Conservation (phyloP, 2,888 invertebrate species). For the Schizaphis graminum region DNA sequence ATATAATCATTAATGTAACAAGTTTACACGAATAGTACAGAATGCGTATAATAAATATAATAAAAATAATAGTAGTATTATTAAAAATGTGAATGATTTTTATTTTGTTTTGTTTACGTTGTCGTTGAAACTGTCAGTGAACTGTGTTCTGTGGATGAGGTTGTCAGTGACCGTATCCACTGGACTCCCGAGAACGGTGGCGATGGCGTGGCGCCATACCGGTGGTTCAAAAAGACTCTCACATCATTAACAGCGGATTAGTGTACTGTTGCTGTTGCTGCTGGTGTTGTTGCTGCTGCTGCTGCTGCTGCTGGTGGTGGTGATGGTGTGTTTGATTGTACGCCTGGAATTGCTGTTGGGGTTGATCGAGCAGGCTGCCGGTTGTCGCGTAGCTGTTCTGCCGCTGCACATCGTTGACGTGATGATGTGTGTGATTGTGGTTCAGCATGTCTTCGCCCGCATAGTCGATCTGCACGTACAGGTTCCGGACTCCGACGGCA, state of each 20-base stretch:
- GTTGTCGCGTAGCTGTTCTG: background rate
- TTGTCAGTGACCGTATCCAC: background rate
- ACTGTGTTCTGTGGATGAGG: background rate
- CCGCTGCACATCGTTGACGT: background rate
- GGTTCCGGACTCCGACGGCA: constrained; percentile 89
- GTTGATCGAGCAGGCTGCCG: background rate
- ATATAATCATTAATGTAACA: background rate
- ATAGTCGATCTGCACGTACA: constrained; percentile 94
- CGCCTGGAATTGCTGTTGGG: background rate
- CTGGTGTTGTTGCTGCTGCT: background rate
- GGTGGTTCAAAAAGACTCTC: background rate
- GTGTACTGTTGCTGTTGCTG: constrained; percentile 1
- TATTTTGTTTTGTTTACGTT: background rate
- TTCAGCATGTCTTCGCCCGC: constrained; percentile 73
- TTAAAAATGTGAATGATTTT: constrained; percentile 7
- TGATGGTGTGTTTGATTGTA: background rate
- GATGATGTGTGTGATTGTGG: constrained; percentile 8
- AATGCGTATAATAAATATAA: background rate
- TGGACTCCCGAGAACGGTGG: background rate
- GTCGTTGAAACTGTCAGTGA: background rate
- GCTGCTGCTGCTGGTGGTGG: background rate
- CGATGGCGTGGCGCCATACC: background rate
- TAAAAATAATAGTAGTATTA: constrained; percentile 17
- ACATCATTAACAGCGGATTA: constrained; percentile 50
- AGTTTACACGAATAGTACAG: background rate